Evolutionary conservation across 2,113 vertebrate species (phyloP), one percentile per base, ranked within the genome.

Genomic region (Speoplatyrhinus poulsoni): DNA sequence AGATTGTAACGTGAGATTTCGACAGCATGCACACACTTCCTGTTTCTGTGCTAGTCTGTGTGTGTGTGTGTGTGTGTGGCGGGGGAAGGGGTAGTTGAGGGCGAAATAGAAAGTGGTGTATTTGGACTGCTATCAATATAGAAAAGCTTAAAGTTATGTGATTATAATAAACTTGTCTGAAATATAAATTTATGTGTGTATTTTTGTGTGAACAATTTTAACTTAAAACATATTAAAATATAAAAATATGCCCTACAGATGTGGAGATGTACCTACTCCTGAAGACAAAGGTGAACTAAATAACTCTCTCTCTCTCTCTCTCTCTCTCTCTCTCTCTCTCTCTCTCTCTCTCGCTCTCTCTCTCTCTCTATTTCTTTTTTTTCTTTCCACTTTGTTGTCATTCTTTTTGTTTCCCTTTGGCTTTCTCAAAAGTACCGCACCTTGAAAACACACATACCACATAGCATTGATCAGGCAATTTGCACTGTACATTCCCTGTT

Each of bases 201-300:
- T 32, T 33, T 9, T 65, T 3, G 9, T 65, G 63, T 7, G 26
- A 62, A 11, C 26, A 9, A 6, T 41, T 41, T 41, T 41, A 41
- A 41, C 36, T 41, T 6, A 41, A 41, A 41, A 8, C 36, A 41
- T 26, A 8, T 41, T 41, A 41, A 41, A 41, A 41, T 6, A 41
- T 41, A 6, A 41, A 6, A 41, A 6, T 41, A 6, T 88, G 47
- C 71, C 60, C 56, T 12, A 41, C 84, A 93, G 91, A 80, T 85
- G 88, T 6, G 76, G 79, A 65, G 87, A 92, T 3, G 41, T 91
- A 68, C 91, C 89, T 4, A 59, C 71, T 0, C 75, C 76, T 48
- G 86, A 82, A 49, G 80, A 83, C 61, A 91, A 91, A 90, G 89
- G 91, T 93, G 85, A 86, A 63, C 63, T 76, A 32, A 0, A 13